These are phyloP conservation scores for Gymnocheta viridis DNA, from an alignment of 2,888 invertebrate species.

Conservation along the genomic window DNA sequence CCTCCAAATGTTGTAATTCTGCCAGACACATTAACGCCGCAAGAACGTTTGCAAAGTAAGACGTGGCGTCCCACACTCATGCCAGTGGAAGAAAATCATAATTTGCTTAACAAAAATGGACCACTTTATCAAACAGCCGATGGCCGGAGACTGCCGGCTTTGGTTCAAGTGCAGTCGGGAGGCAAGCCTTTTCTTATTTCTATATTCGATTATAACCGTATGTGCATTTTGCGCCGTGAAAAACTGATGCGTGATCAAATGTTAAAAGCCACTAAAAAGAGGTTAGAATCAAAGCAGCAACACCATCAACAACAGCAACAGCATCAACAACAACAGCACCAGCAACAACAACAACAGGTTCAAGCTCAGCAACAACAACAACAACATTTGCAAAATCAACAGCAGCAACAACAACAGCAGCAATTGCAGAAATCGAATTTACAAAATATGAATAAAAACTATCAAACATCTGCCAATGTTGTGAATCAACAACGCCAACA, in stretches of 20 bases:
- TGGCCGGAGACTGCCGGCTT: constrained; percentile 84
- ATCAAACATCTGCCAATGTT: constrained; percentile 11
- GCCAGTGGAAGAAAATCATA: constrained; percentile 84
- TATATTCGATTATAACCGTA: constrained; percentile 90
- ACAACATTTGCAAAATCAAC: constrained; percentile 55
- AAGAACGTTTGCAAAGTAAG: constrained; percentile 83
- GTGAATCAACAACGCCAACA: constrained; percentile 61
- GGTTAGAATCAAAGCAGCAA: constrained; percentile 70
- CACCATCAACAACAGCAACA: constrained; percentile 70
- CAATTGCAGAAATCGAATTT: constrained; percentile 52
- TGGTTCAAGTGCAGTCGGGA: constrained; percentile 89
- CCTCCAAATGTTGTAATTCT: constrained; percentile 80
- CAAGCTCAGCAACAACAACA: constrained; percentile 49
- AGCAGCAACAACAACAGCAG: constrained; percentile 51
- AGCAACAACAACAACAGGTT: constrained; percentile 50
- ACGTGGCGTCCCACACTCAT: constrained; percentile 89
- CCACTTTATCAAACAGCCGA: constrained; percentile 84
- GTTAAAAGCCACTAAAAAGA: constrained; percentile 75
- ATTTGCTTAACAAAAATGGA: constrained; percentile 76
- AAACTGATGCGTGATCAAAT: constrained; percentile 85
- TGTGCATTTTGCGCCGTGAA: constrained; percentile 88
- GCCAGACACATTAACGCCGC: constrained; percentile 80
- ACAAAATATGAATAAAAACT: constrained; percentile 63
- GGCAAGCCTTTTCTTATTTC: constrained; percentile 91
- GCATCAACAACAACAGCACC: constrained; percentile 64